These are phyloP conservation scores for Phainopepla nitens DNA, from an alignment of 2,113 vertebrate species.

Conservation along the genomic window DNA sequence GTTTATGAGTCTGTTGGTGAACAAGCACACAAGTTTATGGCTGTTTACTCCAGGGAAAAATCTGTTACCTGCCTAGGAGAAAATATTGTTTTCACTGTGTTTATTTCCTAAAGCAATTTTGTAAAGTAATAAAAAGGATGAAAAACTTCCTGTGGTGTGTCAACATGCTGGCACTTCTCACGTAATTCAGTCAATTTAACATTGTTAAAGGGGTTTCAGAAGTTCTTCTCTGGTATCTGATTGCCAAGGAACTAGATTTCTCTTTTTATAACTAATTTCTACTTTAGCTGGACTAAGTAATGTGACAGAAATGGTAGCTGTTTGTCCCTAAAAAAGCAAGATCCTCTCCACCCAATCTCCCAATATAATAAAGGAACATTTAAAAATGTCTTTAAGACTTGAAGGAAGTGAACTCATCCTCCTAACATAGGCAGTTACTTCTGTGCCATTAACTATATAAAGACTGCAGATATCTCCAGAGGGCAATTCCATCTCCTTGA, in stretches of 20 bases:
- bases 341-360: not conserved
- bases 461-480: not conserved
- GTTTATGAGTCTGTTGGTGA: not conserved
- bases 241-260: not conserved
- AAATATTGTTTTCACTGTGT: not conserved
- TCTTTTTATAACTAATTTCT: not conserved
- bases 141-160: not conserved
- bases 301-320: not conserved
- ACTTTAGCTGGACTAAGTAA: not conserved
- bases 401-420: not conserved
- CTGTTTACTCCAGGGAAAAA: not conserved
- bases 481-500: not conserved
- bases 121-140: not conserved
- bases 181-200: not conserved
- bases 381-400: not conserved
- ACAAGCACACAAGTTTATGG: not conserved
- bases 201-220: not conserved
- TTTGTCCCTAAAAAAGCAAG: not conserved
- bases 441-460: not conserved
- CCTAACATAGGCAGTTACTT: not conserved
- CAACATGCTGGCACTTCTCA: not conserved
- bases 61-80: not conserved
- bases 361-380: not conserved
- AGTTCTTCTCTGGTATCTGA: not conserved
- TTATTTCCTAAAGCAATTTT: conserved; percentile 6